Base-by-base conservation (phyloP, 2,113 vertebrate genomes). In the Hydrolagus affinis region DNA sequence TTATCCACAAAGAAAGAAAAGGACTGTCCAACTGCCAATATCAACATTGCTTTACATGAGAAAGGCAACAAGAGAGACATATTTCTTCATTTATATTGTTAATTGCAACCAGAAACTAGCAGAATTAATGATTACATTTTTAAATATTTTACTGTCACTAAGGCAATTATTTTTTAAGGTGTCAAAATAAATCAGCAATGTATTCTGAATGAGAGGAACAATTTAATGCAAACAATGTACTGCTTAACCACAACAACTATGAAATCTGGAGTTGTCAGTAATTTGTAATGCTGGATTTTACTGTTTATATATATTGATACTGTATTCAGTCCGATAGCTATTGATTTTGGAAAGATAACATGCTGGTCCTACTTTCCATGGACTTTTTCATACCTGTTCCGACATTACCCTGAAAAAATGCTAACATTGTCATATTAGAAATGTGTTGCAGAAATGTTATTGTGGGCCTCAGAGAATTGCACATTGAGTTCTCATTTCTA, bases 401-500 rank as follows among this genome's bases (percentile, higher is more conserved):
- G 78, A 83, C 62, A 83, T 66, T 83, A 66, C 28, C 21, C 78
- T 66, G 78, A 30, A 62, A 44, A 30, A 83, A 66, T 83, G 60
- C 78, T 25, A 60, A 9, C 78, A 64, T 83, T 83, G 78, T 83
- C 25, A 83, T 83, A 68, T 83, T 66, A 83, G 66, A 83, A 83
- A 62, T 32, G 9, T 17, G 15, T 15, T 64, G 32, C 62, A 83
- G 28, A 62, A 68, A 32, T 32, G 25, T 68, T 83, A 68, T 32
- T 83, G 64, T 21, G 28, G 62, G 23, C 78, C 78, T 83, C 28
- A 66, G 78, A 83, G 78, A 83, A 83, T 83, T 83, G 60, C 28
- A 83, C 78, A 68, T 68, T 8, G 78, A 83, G 25, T 30, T 14
- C 62, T 83, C 60, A 66, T 83, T 83, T 83, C 78, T 32, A 66